These are phyloP conservation scores for Halichondria panicea DNA, from an alignment of 37 sponge, comb jelly and placozoan genomes.

Conservation along the genomic window DNA sequence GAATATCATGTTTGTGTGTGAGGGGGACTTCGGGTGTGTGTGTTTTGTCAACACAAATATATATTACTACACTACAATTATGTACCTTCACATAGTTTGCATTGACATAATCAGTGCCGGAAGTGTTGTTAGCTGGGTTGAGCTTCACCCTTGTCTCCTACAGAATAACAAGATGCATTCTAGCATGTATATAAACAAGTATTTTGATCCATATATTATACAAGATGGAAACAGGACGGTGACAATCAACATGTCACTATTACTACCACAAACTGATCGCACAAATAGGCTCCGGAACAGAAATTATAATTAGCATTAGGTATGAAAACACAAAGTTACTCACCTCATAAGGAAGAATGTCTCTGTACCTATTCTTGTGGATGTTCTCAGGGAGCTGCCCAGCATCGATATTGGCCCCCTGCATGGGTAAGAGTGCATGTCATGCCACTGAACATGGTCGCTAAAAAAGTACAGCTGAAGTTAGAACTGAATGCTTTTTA, in stretches of 20 bases:
- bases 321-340: no score
- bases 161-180: no score
- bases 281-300: no score
- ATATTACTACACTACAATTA: not conserved
- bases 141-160: constrained; percentile 72
- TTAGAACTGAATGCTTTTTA: no score
- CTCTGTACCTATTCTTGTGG: constrained; percentile 84
- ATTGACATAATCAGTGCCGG: constrained; percentile 91
- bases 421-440: constrained; percentile 2
- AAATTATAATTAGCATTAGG: no score
- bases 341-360: constrained; percentile 92
- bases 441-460: no score
- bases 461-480: no score
- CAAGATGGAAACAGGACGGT: no score
- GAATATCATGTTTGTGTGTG: not conserved
- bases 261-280: no score
- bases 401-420: constrained; percentile 38
- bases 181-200: no score
- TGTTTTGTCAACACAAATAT: not conserved
- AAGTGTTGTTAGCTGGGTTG: constrained; percentile 64
- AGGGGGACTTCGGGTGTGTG: not conserved
- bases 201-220: no score
- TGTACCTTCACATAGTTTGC: constrained; percentile 78
- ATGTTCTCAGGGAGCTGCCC: constrained; percentile 59
- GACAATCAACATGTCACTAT: no score